phyloP scores from a whole-genome alignment of 2,113 vertebrate species.

The Todiramphus saurophagus region DNA sequence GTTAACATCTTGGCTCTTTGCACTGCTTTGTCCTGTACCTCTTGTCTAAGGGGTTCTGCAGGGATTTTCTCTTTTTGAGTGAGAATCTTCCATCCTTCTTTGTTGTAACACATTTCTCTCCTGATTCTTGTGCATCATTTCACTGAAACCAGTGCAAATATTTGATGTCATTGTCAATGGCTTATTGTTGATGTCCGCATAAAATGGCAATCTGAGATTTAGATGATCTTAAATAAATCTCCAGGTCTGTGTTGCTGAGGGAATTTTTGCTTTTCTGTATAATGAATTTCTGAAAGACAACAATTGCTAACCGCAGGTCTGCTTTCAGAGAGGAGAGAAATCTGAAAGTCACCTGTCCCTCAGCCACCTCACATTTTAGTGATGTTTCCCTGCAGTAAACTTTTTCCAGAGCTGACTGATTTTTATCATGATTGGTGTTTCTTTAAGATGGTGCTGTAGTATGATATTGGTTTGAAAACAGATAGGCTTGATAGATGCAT shows the following conservation, averaged over 20 bases:
- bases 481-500: neutral
- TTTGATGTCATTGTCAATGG: neutral
- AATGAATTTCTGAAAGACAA: neutral
- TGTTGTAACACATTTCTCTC: neutral
- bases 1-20: neutral
- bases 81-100: conserved; percentile 2
- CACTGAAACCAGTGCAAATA: neutral
- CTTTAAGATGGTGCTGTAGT: neutral
- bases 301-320: neutral
- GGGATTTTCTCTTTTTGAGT: conserved; percentile 15
- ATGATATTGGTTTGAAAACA: neutral
- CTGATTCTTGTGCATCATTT: conserved; percentile 23
- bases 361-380: neutral
- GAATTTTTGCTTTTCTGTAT: conserved; percentile 1
- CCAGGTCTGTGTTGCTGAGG: neutral
- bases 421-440: neutral
- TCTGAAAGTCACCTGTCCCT: neutral
- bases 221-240: conserved; percentile 15
- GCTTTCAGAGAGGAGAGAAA: neutral
- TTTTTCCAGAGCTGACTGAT: neutral
- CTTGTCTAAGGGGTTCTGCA: conserved; percentile 17
- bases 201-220: neutral
- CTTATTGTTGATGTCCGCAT: conserved; percentile 2
- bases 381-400: neutral
- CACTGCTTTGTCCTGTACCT: conserved; percentile 11